phyloP scores from a whole-genome alignment of 1,140 invertebrate genomes.

The Trachymyrmex cornetzi region DNA sequence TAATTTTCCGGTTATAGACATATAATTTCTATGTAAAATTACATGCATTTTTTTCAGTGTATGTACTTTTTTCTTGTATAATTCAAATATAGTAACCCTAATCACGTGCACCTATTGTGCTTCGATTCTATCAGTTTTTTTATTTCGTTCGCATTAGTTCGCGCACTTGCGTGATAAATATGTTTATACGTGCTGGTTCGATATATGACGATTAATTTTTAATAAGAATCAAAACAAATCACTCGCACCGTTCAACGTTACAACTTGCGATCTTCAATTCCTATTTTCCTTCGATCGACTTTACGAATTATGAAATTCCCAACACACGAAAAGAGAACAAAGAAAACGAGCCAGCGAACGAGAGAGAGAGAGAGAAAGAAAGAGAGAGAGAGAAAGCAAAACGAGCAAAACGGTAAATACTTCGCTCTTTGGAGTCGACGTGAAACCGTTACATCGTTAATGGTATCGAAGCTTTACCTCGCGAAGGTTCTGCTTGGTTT shows the following conservation, averaged over 20 bases:
- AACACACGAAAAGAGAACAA: slow-evolving; percentile 12
- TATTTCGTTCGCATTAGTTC: too few relatives aligned
- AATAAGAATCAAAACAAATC: background rate
- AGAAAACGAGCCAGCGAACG: background rate
- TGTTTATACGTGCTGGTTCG: too few relatives aligned
- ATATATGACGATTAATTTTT: background rate
- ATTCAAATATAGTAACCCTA: background rate
- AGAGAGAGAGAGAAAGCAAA: slow-evolving; percentile 1
- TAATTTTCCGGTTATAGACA: too few relatives aligned
- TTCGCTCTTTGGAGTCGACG: slow-evolving; percentile 53
- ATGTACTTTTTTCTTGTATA: too few relatives aligned
- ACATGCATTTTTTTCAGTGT: too few relatives aligned
- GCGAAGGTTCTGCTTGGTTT: slow-evolving; percentile 59
- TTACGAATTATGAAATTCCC: slow-evolving; percentile 21
- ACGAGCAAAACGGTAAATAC: slow-evolving; percentile 55
- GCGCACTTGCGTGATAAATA: background rate
- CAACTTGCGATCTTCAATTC: background rate
- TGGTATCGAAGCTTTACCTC: slow-evolving; percentile 63
- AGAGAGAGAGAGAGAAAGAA: background rate
- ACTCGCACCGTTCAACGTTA: too few relatives aligned
- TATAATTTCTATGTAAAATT: too few relatives aligned
- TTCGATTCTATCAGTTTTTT: background rate
- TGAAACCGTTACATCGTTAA: slow-evolving; percentile 65
- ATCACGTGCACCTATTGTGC: background rate
- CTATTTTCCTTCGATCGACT: slow-evolving; percentile 6